phyloP scores from a whole-genome alignment of 2,797 vertebrate species.

The Peromyscus attwateri region DNA sequence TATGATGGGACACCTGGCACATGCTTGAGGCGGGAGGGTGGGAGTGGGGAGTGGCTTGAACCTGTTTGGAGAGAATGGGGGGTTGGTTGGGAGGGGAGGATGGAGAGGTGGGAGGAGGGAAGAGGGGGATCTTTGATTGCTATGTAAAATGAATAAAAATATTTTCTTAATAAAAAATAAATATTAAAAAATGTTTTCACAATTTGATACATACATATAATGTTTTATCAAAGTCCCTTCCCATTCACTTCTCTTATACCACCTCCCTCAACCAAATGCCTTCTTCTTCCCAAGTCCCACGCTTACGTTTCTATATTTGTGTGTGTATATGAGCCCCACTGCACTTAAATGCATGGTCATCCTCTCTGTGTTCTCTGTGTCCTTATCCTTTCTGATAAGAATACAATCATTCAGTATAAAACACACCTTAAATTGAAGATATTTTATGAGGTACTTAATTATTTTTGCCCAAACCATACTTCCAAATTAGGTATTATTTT shows the following conservation, averaged over 20 bases:
- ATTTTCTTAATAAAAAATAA: too few relatives aligned
- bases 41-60: too few relatives aligned
- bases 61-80: too few relatives aligned
- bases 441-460: neutral
- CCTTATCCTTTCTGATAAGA: neutral
- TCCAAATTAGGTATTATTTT: conserved; percentile 3
- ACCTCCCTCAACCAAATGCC: neutral
- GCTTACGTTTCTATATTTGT: neutral
- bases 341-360: neutral
- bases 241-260: neutral
- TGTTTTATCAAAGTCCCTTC: neutral
- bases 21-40: too few relatives aligned
- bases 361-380: neutral
- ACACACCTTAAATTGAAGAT: neutral
- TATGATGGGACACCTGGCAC: too few relatives aligned
- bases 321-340: neutral
- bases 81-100: too few relatives aligned
- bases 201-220: neutral
- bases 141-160: too few relatives aligned
- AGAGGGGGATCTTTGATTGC: too few relatives aligned
- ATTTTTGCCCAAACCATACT: neutral
- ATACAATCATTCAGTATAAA: neutral
- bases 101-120: too few relatives aligned
- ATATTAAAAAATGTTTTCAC: too few relatives aligned
- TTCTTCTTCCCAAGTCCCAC: neutral